Base-by-base conservation (phyloP, 2,888 invertebrate genomes). In the Allacma fusca region DNA sequence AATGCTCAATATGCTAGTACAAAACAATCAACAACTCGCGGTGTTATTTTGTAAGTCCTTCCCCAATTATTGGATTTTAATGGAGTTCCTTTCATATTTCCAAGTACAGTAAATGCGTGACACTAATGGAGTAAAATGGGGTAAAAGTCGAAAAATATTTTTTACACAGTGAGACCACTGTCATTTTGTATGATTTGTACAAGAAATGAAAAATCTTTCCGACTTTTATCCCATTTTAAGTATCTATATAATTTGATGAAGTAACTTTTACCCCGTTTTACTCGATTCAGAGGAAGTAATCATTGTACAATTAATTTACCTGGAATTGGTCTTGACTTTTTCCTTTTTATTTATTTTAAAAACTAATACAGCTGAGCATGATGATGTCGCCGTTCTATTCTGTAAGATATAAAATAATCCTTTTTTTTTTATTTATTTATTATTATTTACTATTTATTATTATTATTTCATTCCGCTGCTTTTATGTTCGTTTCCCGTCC, bases 1-100 rank as follows among this genome's bases (percentile, higher is more conserved):
- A 88, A 96, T 96, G 94, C 89, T 96, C 84, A 95, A 95, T 86
- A 93, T 92, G 86, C 89, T 96, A 81, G 92, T 96, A 82, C 93
- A 94, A 85, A 94, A 95, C 85, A 94, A 95, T 83, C 94, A 94
- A 87, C 94, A 92, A 82, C 90, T 96, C 84, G 95, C 95, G 80
- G 96, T 96, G 78, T 89, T 96, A 78, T 96, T 96, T 87, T 96
- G 96, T 96, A 90, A 91, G 92, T 88, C 73, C 59, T 34, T 43
- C n/a, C 1, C 23, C 21, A 23, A 21, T 62, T 75, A 28, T 50
- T 57, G 1, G 7, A 23, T 24, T 24, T 24, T 4, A 62, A 21
- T 5, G 13, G 23, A 21, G 23, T 62, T 9, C 2, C 13, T 62
- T 62, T 21, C 24, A 62, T 4, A 24, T 23, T 23, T 24, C 23